phyloP scores from a whole-genome alignment of 2,797 vertebrate species.

The Mycteria americana region DNA sequence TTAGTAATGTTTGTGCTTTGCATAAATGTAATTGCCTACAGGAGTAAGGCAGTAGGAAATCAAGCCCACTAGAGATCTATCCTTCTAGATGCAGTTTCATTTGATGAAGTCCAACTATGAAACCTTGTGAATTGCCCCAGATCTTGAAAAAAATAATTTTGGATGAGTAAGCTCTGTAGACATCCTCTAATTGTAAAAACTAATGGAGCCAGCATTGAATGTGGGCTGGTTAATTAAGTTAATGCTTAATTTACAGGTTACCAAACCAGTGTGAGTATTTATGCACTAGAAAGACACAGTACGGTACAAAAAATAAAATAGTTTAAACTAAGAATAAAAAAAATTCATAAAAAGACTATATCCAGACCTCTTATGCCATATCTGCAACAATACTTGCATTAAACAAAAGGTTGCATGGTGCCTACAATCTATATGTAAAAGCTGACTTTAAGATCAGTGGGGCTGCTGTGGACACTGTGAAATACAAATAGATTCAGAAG shows the following conservation, averaged over 20 bases:
- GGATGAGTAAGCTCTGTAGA: not conserved
- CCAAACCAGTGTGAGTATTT: not conserved
- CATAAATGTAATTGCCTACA: not conserved
- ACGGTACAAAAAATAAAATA: not conserved
- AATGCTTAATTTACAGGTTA: conserved; percentile 34
- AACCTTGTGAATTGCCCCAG: not conserved
- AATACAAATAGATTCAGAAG: conserved; percentile 6
- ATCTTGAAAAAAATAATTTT: not conserved
- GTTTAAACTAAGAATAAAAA: not conserved
- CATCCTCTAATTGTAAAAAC: not conserved
- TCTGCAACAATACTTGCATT: not conserved
- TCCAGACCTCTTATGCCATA: not conserved
- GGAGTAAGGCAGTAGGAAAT: not conserved
- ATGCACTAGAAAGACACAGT: not conserved
- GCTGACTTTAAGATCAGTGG: not conserved
- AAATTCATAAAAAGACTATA: not conserved
- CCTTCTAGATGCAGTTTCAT: not conserved
- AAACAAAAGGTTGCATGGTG: not conserved
- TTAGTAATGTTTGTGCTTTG: not conserved
- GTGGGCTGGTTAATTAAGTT: not conserved
- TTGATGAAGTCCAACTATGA: not conserved
- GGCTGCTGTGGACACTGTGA: not conserved
- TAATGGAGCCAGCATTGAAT: not conserved
- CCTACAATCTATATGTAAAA: not conserved
- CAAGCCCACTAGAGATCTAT: not conserved